These are phyloP conservation scores for Dendrolimus pini DNA, from an alignment of 2,888 invertebrate species.

Conservation along the genomic window DNA sequence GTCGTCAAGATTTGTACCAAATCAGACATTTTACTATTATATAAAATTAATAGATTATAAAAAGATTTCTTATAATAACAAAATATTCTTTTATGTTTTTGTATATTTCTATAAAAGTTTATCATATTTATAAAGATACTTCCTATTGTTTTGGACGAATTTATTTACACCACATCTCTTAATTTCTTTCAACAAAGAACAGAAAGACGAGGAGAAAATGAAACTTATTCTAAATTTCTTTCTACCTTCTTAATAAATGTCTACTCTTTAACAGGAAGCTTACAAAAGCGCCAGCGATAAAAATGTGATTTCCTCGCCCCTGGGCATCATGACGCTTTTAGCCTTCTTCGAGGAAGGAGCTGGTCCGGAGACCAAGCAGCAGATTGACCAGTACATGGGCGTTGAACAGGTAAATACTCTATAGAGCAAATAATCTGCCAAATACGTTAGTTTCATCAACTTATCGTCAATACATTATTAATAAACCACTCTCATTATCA, in stretches of 20 bases:
- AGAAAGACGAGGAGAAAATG: no score
- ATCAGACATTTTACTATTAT: no score
- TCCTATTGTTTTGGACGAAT: no score
- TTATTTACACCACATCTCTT: no score
- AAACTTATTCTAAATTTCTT: no score
- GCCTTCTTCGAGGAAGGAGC: conserved; percentile 32
- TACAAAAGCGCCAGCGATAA: conserved; percentile 27
- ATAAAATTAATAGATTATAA: no score
- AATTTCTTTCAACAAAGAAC: no score
- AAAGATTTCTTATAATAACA: no score
- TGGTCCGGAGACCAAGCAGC: conserved; percentile 16
- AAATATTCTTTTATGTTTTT: no score
- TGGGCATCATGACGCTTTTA: conserved; percentile 33
- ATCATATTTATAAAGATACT: no score
- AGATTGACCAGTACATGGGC: conserved; percentile 27
- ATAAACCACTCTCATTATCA: not conserved
- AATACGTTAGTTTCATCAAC: not conserved
- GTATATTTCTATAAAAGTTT: no score
- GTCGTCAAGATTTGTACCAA: no score
- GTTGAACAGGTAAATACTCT: conserved; percentile 27
- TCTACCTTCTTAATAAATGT: not conserved
- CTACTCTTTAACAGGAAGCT: conserved; percentile 21
- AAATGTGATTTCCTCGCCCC: conserved; percentile 39
- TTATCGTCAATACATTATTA: not conserved
- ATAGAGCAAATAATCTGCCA: not conserved